A percentile compares a stretch with the other conserved stretches of the same genome.
Evolutionary conservation across 2,113 vertebrate genomes (phyloP).

Genomic region (Catharus bicknelli): DNA sequence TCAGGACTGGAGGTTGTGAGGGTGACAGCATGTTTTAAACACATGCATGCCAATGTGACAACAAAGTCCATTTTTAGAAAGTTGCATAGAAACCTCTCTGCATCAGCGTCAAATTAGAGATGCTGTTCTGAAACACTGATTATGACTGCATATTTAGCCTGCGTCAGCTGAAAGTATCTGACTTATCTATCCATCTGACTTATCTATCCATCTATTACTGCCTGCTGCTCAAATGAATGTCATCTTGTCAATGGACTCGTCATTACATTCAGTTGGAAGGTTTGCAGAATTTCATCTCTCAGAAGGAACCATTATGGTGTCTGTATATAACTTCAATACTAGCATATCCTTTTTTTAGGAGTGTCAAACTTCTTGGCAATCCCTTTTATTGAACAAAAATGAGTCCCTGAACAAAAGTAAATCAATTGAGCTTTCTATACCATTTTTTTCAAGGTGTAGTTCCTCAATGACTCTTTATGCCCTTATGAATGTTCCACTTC

Average conservation of each 20-base stretch:
- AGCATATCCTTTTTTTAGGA: slow-evolving; percentile 21
- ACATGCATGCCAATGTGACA: neutral
- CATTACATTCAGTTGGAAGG: slow-evolving; percentile 48
- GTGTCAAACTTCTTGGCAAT: slow-evolving; percentile 28
- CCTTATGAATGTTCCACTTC: neutral
- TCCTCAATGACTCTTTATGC: slow-evolving; percentile 4
- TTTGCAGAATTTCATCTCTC: slow-evolving; percentile 50
- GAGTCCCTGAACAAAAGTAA: neutral
- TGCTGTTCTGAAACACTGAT: slow-evolving; percentile 60
- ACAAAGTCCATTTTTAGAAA: slow-evolving; percentile 42
- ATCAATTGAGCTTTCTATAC: neutral
- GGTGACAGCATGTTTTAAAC: slow-evolving; percentile 64
- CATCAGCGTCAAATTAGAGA: slow-evolving; percentile 55
- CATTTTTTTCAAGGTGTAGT: neutral
- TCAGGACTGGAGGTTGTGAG: slow-evolving; percentile 37
- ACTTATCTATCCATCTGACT: slow-evolving; percentile 64
- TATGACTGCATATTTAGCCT: slow-evolving; percentile 45
- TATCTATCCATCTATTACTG: slow-evolving; percentile 52
- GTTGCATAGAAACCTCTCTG: neutral
- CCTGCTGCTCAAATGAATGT: slow-evolving; percentile 54
- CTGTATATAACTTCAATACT: slow-evolving; percentile 35
- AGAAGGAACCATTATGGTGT: slow-evolving; percentile 29
- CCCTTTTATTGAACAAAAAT: slow-evolving; percentile 44
- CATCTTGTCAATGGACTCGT: slow-evolving; percentile 63
- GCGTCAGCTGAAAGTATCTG: slow-evolving; percentile 56